Evolutionary conservation across 2,113 vertebrate genomes (phyloP).

Genomic region (Dunckerocampus dactyliophorus): DNA sequence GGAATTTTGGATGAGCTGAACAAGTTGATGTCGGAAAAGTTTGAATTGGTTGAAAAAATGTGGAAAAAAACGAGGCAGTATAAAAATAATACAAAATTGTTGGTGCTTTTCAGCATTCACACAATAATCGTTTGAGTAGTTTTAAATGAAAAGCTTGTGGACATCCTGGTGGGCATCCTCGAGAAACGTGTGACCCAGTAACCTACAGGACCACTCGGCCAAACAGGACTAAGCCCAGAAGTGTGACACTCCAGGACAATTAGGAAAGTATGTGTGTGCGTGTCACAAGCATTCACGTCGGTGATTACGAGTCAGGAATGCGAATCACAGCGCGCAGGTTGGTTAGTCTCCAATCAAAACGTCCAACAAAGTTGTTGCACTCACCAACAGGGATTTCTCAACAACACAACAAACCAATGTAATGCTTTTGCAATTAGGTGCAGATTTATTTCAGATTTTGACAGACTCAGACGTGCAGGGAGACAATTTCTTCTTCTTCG

Average conservation of each 20-base stretch:
- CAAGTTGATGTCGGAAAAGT: too few species aligned
- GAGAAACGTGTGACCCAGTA: conserved; percentile 46
- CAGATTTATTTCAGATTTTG: neutral
- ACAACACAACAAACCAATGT: neutral
- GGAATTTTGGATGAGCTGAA: too few species aligned
- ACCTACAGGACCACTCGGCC: conserved; percentile 29
- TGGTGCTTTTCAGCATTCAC: too few species aligned
- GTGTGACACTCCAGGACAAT: conserved; percentile 67
- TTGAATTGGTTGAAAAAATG: too few species aligned
- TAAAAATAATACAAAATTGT: too few species aligned
- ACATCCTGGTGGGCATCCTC: too few species aligned
- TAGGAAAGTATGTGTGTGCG: conserved; percentile 41
- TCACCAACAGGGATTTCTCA: neutral
- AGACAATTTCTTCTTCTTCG: neutral
- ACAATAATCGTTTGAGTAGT: too few species aligned
- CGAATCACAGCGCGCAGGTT: conserved; percentile 28
- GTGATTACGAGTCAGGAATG: conserved; percentile 41
- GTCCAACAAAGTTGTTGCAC: conserved; percentile 9
- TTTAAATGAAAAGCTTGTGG: too few species aligned
- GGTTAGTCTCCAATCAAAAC: conserved; percentile 51
- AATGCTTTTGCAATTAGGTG: neutral
- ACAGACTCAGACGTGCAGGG: neutral
- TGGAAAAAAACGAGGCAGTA: too few species aligned
- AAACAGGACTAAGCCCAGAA: conserved; percentile 62
- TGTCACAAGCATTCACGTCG: conserved; percentile 42